These are phyloP conservation scores for Perca flavescens DNA, from an alignment of 2,113 vertebrate genomes.

Conservation along the genomic window DNA sequence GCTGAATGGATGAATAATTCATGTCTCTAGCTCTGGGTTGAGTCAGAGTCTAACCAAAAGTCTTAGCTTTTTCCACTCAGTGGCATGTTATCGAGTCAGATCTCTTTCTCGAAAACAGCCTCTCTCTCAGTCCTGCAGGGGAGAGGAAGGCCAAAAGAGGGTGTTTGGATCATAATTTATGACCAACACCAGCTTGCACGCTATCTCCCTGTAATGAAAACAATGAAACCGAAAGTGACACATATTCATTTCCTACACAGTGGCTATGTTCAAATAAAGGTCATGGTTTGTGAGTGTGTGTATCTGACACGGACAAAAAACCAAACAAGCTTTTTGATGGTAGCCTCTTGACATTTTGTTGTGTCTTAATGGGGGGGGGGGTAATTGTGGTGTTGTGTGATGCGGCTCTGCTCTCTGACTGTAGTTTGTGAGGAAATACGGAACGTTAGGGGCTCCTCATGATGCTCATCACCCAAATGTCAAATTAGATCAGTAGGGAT, in stretches of 20 bases:
- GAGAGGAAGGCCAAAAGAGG: conserved; percentile 21
- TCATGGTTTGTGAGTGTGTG: conserved; percentile 23
- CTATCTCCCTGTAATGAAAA: conserved; percentile 40
- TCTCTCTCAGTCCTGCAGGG: background rate
- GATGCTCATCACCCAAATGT: conserved; percentile 76
- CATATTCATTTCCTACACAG: conserved; percentile 65
- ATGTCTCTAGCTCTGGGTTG: conserved; percentile 57
- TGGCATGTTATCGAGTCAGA: conserved; percentile 42
- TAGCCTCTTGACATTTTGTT: conserved; percentile 29
- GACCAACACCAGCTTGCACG: conserved; percentile 14
- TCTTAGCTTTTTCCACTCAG: conserved; percentile 57
- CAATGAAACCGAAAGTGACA: conserved; percentile 27
- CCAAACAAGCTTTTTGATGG: conserved; percentile 19
- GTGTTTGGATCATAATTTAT: conserved; percentile 31
- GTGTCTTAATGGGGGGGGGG: background rate
- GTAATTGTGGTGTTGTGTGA: no score
- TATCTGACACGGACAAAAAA: conserved; percentile 16
- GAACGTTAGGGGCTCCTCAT: conserved; percentile 75
- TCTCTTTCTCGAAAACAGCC: conserved; percentile 40
- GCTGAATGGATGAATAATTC: conserved; percentile 77
- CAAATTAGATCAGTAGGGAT: conserved; percentile 77
- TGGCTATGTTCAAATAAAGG: conserved; percentile 35
- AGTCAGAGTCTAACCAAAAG: conserved; percentile 53
- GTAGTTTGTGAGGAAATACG: conserved; percentile 66
- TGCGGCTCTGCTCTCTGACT: conserved; percentile 18